Evolutionary conservation across 2,888 invertebrate species (phyloP).

Genomic region (Thymelicus acteon): DNA sequence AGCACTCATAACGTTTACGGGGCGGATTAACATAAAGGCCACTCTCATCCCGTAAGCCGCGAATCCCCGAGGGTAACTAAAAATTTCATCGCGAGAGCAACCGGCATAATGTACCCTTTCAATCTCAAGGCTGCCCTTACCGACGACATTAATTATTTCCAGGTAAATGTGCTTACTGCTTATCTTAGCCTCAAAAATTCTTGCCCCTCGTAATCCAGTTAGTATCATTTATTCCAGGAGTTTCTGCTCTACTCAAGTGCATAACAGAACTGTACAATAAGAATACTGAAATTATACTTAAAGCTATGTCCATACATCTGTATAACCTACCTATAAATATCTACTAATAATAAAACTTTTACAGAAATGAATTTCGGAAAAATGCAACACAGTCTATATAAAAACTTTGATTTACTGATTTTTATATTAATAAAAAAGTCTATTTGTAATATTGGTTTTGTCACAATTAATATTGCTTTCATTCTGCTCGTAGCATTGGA

Average conservation of each 20-base stretch:
- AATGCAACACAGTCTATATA: too few relatives aligned
- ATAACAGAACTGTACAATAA: background rate
- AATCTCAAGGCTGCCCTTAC: slow-evolving; percentile 44
- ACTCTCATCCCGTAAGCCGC: slow-evolving; percentile 45
- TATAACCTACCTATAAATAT: too few relatives aligned
- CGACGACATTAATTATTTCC: slow-evolving; percentile 28
- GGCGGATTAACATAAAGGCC: slow-evolving; percentile 48
- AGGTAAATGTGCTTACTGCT: slow-evolving; percentile 25
- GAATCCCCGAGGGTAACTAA: slow-evolving; percentile 45
- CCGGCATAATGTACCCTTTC: slow-evolving; percentile 43
- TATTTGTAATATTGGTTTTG: background rate
- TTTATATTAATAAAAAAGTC: too few relatives aligned
- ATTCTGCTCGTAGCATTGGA: slow-evolving; percentile 27
- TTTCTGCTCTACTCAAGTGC: background rate
- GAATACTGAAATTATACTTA: background rate
- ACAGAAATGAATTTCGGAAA: too few relatives aligned
- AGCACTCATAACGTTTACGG: slow-evolving; percentile 42
- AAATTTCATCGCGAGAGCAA: slow-evolving; percentile 46
- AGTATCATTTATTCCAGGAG: background rate
- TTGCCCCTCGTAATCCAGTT: background rate
- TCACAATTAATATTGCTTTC: slow-evolving; percentile 12
- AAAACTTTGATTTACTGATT: too few relatives aligned
- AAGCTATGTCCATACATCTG: too few relatives aligned
- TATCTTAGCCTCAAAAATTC: slow-evolving; percentile 40
- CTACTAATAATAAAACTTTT: too few relatives aligned